These are phyloP conservation scores for Nothobranchius kuhntae DNA, from an alignment of 2,113 vertebrate genomes.

Conservation along the genomic window DNA sequence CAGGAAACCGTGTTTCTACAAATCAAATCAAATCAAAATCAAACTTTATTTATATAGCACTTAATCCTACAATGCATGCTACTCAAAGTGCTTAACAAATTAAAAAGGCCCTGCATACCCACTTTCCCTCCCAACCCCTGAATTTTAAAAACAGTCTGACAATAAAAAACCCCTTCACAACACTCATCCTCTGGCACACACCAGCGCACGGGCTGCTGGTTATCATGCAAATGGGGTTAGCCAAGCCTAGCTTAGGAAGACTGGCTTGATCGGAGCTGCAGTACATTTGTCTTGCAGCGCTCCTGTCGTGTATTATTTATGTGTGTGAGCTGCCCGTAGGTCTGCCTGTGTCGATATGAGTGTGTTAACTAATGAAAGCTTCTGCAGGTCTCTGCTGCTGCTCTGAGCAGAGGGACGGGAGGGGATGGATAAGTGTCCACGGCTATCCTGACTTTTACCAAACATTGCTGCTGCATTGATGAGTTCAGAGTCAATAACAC, in stretches of 20 bases:
- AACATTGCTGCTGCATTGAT: slow-evolving; percentile 34
- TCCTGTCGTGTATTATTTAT: slow-evolving; percentile 46
- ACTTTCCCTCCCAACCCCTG: no score
- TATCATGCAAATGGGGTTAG: slow-evolving; percentile 61
- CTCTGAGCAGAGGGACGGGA: neutral
- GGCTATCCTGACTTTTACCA: slow-evolving; percentile 1
- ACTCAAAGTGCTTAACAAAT: no score
- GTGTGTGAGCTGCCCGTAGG: slow-evolving; percentile 52
- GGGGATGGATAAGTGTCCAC: neutral
- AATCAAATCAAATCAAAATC: no score
- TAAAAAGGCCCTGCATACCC: no score
- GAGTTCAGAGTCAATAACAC: slow-evolving; percentile 29
- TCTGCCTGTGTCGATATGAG: slow-evolving; percentile 42
- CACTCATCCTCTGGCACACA: slow-evolving; percentile 8
- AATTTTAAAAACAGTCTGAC: no score
- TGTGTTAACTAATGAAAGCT: slow-evolving; percentile 41
- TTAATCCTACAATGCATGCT: no score
- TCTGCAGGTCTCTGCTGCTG: slow-evolving; percentile 26
- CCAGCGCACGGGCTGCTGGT: slow-evolving; percentile 37
- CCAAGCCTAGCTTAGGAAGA: slow-evolving; percentile 36
- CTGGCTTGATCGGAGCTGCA: slow-evolving; percentile 36
- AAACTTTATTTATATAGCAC: no score
- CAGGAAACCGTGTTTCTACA: no score
- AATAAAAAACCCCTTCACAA: no score
- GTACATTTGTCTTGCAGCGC: slow-evolving; percentile 58